phyloP scores from a whole-genome alignment of 2,888 invertebrate species.

The Sycophila texana region DNA sequence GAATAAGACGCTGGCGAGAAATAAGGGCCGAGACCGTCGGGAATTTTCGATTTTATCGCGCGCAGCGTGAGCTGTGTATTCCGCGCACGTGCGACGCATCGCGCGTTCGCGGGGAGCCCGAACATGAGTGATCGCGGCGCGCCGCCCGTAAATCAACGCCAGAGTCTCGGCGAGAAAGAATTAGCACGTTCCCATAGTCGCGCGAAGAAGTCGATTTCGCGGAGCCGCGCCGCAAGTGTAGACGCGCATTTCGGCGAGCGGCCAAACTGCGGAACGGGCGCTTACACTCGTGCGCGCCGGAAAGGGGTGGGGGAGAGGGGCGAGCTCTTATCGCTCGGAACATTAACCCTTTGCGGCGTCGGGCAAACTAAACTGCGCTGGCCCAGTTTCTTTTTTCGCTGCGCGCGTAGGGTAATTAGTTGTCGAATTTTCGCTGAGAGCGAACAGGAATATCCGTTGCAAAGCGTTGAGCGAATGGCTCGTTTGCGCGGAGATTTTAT shows the following conservation, averaged over 20 bases:
- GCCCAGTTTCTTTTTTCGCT: constrained; percentile 15
- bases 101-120: background rate
- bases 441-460: too few relatives aligned
- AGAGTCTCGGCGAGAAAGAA: too few relatives aligned
- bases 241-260: constrained; percentile 26
- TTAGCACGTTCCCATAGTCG: background rate
- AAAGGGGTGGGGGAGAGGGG: background rate
- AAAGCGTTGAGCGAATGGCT: too few relatives aligned
- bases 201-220: background rate
- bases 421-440: constrained; percentile 5
- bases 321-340: constrained; percentile 20
- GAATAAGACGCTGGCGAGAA: too few relatives aligned
- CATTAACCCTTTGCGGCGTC: constrained; percentile 36
- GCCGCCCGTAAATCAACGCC: too few relatives aligned
- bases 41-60: too few relatives aligned
- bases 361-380: constrained; percentile 7
- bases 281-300: too few relatives aligned
- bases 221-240: background rate
- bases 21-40: too few relatives aligned
- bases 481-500: too few relatives aligned
- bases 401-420: constrained; percentile 21
- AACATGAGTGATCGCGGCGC: background rate
- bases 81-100: background rate
- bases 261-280: constrained; percentile 39
- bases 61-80: background rate